Base-by-base conservation (phyloP, 2,888 invertebrate species). In the Stenichneumon culpator region DNA sequence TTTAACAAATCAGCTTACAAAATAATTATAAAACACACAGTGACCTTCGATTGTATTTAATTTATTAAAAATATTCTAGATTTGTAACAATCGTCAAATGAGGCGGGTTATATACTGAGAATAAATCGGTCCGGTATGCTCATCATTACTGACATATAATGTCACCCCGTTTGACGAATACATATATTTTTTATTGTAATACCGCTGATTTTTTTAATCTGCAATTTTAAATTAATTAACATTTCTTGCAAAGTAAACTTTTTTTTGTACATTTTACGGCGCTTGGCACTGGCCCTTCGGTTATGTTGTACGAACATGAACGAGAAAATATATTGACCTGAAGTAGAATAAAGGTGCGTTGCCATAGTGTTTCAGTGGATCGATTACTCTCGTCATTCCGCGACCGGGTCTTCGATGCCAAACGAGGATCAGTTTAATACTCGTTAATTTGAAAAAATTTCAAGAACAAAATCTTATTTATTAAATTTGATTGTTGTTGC, bases 321-420 rank as follows among this genome's bases (percentile, higher is more conserved):
- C 54, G 63, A 57, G 44, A 44, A 63, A 88, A 88, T 79, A 85
- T 92, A 92, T 92, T 87, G 92, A 92, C 91, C 91, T 87, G 90
- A 70, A 67, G 82, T 85, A 79, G 83, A 80, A 86, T 72, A 79
- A 87, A 88, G 92, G 88, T 86, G 87, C 88, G 92, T 92, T 92
- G 90, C 92, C 92, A 92, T 92, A 92, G 92, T 87, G 89, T 90
- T 92, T 85, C 82, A 75, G 78, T 75, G 60, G 86, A 92, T 92
- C 92, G 92, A 92, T 92, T 91, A 84, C 86, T 70, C 84, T 57
- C 25, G 82, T 78, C 82, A 54, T 65, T 19, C 52, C 74, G 74
- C 39, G 16, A 22, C 60, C 60, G 82, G 44, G 82, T 54, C 52
- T 65, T 70, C 65, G 6, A 54, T 52, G 36, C 28, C 44, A 67